These are phyloP conservation scores for Diaprepes abbreviatus DNA, from an alignment of 2,888 invertebrate species.

Conservation along the genomic window DNA sequence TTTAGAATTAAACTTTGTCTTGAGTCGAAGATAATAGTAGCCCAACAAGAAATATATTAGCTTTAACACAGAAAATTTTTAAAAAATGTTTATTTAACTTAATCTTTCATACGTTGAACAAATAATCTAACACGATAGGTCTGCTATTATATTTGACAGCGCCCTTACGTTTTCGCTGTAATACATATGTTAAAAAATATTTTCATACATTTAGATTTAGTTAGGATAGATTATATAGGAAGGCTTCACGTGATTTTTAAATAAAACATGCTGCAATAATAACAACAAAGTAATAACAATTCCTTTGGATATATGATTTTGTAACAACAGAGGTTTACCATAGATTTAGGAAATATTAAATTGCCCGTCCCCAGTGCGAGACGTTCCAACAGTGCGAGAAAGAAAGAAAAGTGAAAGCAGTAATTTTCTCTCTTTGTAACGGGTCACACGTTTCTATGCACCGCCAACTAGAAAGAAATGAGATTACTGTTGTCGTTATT, in stretches of 20 bases:
- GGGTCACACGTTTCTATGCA: too few relatives aligned
- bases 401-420: too few relatives aligned
- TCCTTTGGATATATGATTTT: neutral
- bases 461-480: too few relatives aligned
- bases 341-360: too few relatives aligned
- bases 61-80: neutral
- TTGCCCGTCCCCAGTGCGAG: too few relatives aligned
- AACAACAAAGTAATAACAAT: neutral
- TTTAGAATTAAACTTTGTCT: neutral
- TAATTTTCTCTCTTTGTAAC: too few relatives aligned
- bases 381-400: too few relatives aligned
- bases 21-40: neutral
- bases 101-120: too few relatives aligned
- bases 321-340: too few relatives aligned
- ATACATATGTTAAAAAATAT: neutral
- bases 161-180: neutral
- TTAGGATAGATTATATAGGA: neutral
- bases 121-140: neutral
- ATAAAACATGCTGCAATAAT: neutral
- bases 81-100: neutral
- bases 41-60: too few relatives aligned
- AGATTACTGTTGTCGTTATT: too few relatives aligned
- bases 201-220: constrained; percentile 3
- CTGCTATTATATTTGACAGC: neutral
- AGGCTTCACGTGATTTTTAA: neutral